Conservation (phyloP, 2,888 invertebrate genomes). For the Yponomeuta malinellus region DNA sequence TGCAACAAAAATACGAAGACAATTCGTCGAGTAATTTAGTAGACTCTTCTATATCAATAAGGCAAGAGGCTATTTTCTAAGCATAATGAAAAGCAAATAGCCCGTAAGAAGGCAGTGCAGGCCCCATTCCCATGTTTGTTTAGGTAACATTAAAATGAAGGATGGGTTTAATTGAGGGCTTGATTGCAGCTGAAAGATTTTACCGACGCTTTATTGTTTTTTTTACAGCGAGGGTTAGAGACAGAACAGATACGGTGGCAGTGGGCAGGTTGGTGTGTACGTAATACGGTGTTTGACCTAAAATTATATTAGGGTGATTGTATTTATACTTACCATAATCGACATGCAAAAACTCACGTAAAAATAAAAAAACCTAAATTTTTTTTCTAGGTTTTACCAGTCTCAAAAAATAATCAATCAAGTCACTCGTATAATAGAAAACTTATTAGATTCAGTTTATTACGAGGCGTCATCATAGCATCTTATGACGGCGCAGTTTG, state of each 20-base stretch:
- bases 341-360: no score
- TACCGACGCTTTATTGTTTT: constrained; percentile 9
- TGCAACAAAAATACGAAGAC: not conserved
- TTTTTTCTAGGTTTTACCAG: no score
- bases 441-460: no score
- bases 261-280: no score
- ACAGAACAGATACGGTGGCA: not conserved
- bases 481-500: no score
- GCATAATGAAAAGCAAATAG: constrained; percentile 40
- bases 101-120: constrained; percentile 25
- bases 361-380: no score
- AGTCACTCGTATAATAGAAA: no score
- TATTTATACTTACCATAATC: no score
- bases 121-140: constrained; percentile 21
- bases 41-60: constrained; percentile 7
- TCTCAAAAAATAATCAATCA: no score
- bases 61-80: constrained; percentile 9
- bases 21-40: not conserved
- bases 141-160: constrained; percentile 19
- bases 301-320: no score
- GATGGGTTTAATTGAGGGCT: constrained; percentile 19
- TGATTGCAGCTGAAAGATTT: constrained; percentile 7
- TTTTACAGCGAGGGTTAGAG: not conserved
- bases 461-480: no score
- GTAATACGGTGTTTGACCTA: no score